Base-by-base conservation (phyloP, 1,140 invertebrate genomes). In the Nomia melanderi region DNA sequence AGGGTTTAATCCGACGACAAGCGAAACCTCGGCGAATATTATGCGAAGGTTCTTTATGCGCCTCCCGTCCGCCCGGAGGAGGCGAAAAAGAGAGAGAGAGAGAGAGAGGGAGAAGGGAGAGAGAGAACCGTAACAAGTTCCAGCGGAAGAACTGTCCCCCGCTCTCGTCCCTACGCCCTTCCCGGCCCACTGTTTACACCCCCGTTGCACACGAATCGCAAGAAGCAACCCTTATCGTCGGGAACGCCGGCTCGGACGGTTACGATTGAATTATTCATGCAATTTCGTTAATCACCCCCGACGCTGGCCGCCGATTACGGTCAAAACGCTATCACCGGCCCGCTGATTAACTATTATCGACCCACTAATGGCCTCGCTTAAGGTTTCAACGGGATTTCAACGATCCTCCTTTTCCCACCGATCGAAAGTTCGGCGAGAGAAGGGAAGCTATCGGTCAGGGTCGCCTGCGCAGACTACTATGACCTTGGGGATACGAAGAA, bases 11-110 rank as follows among this genome's bases (percentile, higher is more conserved):
- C 39, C 20, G 66, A 47, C 29, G 63, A 60, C 41, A 17, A 41
- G 56, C 79, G 70, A 77, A 41, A 77, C 47, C 75, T 53, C 60
- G 29, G 62, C 56, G 79, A 73, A 78, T 81, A 77, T 80, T 83
- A 78, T 69, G 81, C 80, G 73, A 54, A 56, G 65, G 36, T 67
- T 67, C 60, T 67, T 78, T 76, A 59, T 63, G 59, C 31, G 44
- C 54, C 47, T 63, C 66, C 66, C 72, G 33, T 33, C 64, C 27
- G 27, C 8, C 54, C 7, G 44, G 44, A 14, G 47, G 25, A 59
- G 54, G 27, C 20, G 12, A 12, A 39, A 8, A 5, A 7, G 7
- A 39, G 2, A 39, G 4, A 39, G 36, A 39, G 7, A 39, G 36
- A 39, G 36, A 39, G 36, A 39, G 36, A 39, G 36, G 12, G 41